These are phyloP conservation scores for Eupithecia subfuscata DNA, from an alignment of 2,888 invertebrate species.

Conservation along the genomic window DNA sequence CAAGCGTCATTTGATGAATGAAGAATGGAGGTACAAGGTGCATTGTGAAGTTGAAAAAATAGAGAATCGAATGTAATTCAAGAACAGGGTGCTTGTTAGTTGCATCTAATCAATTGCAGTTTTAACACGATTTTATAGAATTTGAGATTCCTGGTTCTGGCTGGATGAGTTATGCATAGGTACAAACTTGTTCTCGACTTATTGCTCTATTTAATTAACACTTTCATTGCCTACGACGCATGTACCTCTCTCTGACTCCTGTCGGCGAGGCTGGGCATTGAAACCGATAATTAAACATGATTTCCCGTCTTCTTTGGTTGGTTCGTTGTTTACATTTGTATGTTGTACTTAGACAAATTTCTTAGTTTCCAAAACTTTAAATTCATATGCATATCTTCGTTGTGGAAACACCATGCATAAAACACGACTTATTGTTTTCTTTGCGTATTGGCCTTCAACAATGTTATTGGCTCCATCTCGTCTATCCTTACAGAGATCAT, in stretches of 20 bases:
- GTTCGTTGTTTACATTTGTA: not conserved
- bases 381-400: too few species aligned
- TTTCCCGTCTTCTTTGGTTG: not conserved
- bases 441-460: not conserved
- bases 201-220: not conserved
- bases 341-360: not conserved
- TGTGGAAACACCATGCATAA: too few species aligned
- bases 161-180: not conserved
- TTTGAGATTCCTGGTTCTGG: not conserved
- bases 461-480: not conserved
- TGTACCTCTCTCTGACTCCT: not conserved
- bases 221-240: not conserved
- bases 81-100: not conserved
- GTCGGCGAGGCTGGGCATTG: not conserved
- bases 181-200: not conserved
- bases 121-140: not conserved
- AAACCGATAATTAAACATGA: not conserved
- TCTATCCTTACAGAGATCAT: not conserved
- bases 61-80: not conserved
- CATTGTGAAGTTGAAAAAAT: not conserved
- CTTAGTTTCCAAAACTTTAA: not conserved
- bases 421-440: not conserved
- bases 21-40: constrained; percentile 3
- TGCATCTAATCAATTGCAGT: not conserved
- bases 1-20: constrained; percentile 20